Conservation (phyloP, 2,888 invertebrate genomes). For the Phyllotreta cruciferae region DNA sequence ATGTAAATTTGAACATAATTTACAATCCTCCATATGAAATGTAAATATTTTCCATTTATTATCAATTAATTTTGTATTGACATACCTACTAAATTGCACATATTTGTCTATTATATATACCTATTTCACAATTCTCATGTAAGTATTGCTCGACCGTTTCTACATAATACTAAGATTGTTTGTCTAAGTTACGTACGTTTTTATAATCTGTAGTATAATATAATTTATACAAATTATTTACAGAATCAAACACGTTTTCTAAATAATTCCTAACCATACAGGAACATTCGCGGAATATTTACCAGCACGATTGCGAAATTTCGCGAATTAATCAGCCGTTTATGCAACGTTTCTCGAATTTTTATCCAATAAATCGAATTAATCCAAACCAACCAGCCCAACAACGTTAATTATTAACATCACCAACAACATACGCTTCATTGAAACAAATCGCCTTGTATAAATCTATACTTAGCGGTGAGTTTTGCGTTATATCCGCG, state of each 20-base stretch:
- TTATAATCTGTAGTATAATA: not conserved
- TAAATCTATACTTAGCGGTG: conserved; percentile 17
- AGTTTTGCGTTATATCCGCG: conserved; percentile 5
- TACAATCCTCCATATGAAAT: too few species aligned
- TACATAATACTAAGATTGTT: too few species aligned
- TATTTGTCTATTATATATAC: too few species aligned
- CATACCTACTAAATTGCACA: too few species aligned
- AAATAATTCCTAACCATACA: not conserved
- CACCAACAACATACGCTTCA: not conserved
- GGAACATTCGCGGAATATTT: not conserved
- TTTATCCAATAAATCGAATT: not conserved
- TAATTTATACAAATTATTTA: conserved; percentile 6
- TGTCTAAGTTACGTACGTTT: not conserved
- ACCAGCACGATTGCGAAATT: not conserved
- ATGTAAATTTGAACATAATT: too few species aligned
- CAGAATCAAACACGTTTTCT: conserved; percentile 15
- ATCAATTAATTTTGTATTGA: too few species aligned
- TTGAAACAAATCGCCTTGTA: conserved; percentile 1
- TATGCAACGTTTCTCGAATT: not conserved
- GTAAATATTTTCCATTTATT: too few species aligned
- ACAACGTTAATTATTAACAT: not conserved
- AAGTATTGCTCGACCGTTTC: too few species aligned
- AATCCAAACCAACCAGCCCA: not conserved
- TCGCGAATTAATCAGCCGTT: not conserved
- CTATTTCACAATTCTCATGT: too few species aligned